Conservation (phyloP, 1,140 invertebrate genomes). For the Drosophila kanapiae region DNA sequence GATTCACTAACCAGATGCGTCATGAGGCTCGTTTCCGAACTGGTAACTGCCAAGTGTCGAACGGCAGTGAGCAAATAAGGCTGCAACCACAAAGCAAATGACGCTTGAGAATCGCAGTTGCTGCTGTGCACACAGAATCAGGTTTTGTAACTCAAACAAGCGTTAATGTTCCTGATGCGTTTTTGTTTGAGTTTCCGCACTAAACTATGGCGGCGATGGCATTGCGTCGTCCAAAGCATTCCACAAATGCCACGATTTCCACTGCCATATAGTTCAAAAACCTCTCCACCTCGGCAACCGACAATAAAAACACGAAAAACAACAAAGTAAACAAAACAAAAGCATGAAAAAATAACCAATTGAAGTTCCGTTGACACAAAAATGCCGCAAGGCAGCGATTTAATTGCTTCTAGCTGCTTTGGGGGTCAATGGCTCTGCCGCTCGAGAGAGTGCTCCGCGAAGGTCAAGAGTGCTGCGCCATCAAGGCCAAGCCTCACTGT, state of each 20-base stretch:
- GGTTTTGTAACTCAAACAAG: slow-evolving; percentile 61
- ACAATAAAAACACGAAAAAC: slow-evolving; percentile 18
- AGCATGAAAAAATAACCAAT: slow-evolving; percentile 50
- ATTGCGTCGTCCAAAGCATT: slow-evolving; percentile 50
- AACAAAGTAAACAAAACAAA: slow-evolving; percentile 23
- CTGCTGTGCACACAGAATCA: slow-evolving; percentile 42
- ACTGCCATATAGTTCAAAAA: slow-evolving; percentile 67
- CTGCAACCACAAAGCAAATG: slow-evolving; percentile 40
- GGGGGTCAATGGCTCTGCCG: slow-evolving; percentile 57
- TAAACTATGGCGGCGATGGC: slow-evolving; percentile 38
- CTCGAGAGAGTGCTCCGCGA: slow-evolving; percentile 21
- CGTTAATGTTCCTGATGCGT: slow-evolving; percentile 60
- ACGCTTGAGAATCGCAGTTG: slow-evolving; percentile 14
- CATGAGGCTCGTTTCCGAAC: slow-evolving; percentile 43
- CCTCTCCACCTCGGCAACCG: slow-evolving; percentile 49
- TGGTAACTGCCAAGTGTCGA: slow-evolving; percentile 25
- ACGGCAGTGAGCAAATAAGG: slow-evolving; percentile 54
- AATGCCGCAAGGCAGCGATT: slow-evolving; percentile 45
- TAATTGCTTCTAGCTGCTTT: slow-evolving; percentile 46
- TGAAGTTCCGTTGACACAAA: slow-evolving; percentile 77
- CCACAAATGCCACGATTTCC: slow-evolving; percentile 40
- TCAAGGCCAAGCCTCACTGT: slow-evolving; percentile 36
- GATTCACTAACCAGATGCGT: slow-evolving; percentile 70
- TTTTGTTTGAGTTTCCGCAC: slow-evolving; percentile 60
- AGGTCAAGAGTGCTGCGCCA: slow-evolving; percentile 39